phyloP scores from a whole-genome alignment of 2,888 invertebrate genomes.

The Chrysolina oricalcia region DNA sequence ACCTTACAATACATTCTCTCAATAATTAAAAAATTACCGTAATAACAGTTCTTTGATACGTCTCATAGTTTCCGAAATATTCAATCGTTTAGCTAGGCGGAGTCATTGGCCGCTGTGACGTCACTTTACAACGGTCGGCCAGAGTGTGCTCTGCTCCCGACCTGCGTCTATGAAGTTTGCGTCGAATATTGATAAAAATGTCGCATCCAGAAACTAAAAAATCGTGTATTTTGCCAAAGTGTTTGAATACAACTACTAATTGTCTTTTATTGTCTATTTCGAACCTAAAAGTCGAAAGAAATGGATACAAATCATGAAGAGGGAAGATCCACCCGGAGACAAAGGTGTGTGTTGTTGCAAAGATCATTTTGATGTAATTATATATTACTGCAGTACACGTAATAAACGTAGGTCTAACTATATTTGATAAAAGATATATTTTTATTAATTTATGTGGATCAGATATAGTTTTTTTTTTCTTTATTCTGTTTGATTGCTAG shows the following conservation, averaged over 20 bases:
- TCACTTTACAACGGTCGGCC: not conserved
- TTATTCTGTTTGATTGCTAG: too few relatives aligned
- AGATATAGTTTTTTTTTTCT: too few relatives aligned
- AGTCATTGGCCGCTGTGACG: too few relatives aligned
- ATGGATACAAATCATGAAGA: not conserved
- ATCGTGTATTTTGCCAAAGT: not conserved
- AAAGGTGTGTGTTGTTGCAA: not conserved
- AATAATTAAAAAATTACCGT: too few relatives aligned
- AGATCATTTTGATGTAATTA: not conserved
- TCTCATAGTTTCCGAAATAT: too few relatives aligned
- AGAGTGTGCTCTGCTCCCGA: not conserved
- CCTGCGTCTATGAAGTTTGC: not conserved
- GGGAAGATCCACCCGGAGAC: not conserved
- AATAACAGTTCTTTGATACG: too few relatives aligned
- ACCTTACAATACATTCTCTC: too few relatives aligned
- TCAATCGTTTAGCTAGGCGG: too few relatives aligned
- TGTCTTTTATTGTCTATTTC: not conserved
- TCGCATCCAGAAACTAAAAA: not conserved
- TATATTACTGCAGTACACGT: not conserved
- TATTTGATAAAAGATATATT: too few relatives aligned
- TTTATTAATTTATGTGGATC: too few relatives aligned
- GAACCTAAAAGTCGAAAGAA: not conserved
- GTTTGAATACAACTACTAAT: not conserved
- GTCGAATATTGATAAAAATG: not conserved
- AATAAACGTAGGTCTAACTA: not conserved